Evolutionary conservation across 2,888 invertebrate genomes (phyloP), one percentile per base, ranked within the genome.

Genomic region (Macaria notata): DNA sequence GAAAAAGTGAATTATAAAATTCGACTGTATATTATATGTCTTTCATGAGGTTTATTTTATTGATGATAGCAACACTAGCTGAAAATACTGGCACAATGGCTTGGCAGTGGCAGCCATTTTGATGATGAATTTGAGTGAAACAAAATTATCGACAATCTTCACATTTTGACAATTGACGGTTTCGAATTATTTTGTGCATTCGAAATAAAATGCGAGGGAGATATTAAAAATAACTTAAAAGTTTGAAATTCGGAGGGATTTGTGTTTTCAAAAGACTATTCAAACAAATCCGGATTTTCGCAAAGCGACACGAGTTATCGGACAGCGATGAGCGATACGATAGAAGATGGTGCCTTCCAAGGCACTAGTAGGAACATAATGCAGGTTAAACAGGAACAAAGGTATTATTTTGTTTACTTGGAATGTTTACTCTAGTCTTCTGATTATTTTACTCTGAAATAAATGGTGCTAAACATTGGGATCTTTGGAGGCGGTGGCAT

Each of bases 251-350:
- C 49, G 46, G 3, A 38, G 30, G 45, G 44, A 48, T 62, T 73
- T 68, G 69, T 72, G 31, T 72, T 69, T 63, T 65, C 70, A 46
- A 70, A 67, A 50, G 64, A 69, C 44, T 59, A 66, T 31, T 54
- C 61, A 30, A 61, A 62, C 38, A 44, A 54, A 58, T 52, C 61
- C 46, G 43, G 29, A 39, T 31, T 45, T 46, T 42, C 53, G 7
- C 54, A 45, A 57, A 56, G 46, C 49, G 59, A 54, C 43, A 54
- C 67, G 29, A 56, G 38, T 33, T 66, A 70, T 39, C 57, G 61
- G 52, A 66, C 69, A 19, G 70, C 55, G 7, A 69, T 65, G 70
- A 74, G 70, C 61, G 73, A 70, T 19, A 68, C 70, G 42, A 66
- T 68, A 48, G 73, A 67, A 41, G 75, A 71, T 19, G 63, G 64